phyloP scores from a whole-genome alignment of 2,113 vertebrate species.

The Pygoscelis antarcticus region DNA sequence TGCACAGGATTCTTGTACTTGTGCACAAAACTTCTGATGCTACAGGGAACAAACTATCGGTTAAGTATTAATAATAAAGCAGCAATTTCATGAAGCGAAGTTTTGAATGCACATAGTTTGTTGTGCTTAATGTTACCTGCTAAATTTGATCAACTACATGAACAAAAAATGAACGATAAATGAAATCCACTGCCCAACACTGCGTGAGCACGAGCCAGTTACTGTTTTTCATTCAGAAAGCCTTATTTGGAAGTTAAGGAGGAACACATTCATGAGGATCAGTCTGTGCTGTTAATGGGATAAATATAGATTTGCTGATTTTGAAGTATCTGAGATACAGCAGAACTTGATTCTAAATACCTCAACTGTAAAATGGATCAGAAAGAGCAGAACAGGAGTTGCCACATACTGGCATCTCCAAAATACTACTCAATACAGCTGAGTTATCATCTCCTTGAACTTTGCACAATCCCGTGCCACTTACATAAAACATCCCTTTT shows the following conservation, averaged over 20 bases:
- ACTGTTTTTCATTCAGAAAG: slow-evolving; percentile 43
- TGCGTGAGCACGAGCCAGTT: neutral
- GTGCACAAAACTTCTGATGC: neutral
- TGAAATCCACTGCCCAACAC: neutral
- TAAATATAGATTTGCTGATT: slow-evolving; percentile 54
- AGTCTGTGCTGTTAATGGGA: slow-evolving; percentile 23
- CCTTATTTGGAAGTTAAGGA: slow-evolving; percentile 42
- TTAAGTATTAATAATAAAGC: neutral
- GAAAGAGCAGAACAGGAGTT: neutral
- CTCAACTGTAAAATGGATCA: neutral
- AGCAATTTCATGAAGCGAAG: neutral
- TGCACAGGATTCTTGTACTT: neutral
- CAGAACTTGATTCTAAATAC: slow-evolving; percentile 3
- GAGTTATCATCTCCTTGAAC: neutral
- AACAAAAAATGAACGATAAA: neutral
- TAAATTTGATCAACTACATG: neutral
- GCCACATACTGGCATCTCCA: neutral
- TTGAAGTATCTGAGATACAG: neutral
- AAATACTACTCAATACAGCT: neutral
- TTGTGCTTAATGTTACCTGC: neutral
- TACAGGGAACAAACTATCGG: neutral
- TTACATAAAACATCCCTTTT: neutral
- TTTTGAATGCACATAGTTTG: neutral
- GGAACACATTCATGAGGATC: slow-evolving; percentile 22
- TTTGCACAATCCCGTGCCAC: neutral